These are phyloP conservation scores for Philhelius pedissequus DNA, from an alignment of 2,888 invertebrate species.

Conservation along the genomic window DNA sequence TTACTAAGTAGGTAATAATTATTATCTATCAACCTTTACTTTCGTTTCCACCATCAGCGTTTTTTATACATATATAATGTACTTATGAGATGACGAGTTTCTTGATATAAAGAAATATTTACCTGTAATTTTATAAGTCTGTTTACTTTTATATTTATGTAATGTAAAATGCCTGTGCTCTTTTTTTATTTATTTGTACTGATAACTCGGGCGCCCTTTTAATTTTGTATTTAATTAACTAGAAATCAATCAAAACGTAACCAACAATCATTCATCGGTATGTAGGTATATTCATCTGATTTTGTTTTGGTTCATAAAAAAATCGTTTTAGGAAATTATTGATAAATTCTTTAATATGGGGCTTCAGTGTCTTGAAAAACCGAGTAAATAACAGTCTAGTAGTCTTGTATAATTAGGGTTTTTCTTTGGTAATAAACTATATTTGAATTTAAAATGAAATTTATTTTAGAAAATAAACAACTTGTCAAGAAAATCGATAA, in stretches of 20 bases:
- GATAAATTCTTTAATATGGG: not conserved
- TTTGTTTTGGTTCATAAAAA: not conserved
- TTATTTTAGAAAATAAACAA: no score
- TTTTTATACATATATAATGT: not conserved
- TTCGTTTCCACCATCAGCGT: not conserved
- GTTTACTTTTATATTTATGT: not conserved
- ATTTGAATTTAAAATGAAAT: no score
- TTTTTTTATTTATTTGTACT: not conserved
- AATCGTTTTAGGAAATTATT: not conserved
- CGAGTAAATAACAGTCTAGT: not conserved
- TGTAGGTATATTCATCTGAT: slow-evolving; percentile 33
- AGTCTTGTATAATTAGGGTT: not conserved
- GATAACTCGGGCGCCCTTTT: slow-evolving; percentile 22
- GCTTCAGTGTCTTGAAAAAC: not conserved
- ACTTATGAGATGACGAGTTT: not conserved
- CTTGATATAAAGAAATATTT: not conserved
- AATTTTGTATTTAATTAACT: slow-evolving; percentile 19
- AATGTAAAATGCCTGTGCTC: not conserved
- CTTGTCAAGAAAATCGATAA: no score
- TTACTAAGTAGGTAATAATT: no score
- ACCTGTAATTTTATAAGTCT: not conserved
- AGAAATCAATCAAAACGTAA: slow-evolving; percentile 57
- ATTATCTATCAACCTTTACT: not conserved
- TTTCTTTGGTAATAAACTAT: not conserved
- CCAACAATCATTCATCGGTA: slow-evolving; percentile 45